A percentile compares a stretch with the other conserved stretches of the same genome.
These are phyloP conservation scores for Anthopleura sola DNA, from an alignment of 64 coral and sea anemone species.

Conservation along the genomic window DNA sequence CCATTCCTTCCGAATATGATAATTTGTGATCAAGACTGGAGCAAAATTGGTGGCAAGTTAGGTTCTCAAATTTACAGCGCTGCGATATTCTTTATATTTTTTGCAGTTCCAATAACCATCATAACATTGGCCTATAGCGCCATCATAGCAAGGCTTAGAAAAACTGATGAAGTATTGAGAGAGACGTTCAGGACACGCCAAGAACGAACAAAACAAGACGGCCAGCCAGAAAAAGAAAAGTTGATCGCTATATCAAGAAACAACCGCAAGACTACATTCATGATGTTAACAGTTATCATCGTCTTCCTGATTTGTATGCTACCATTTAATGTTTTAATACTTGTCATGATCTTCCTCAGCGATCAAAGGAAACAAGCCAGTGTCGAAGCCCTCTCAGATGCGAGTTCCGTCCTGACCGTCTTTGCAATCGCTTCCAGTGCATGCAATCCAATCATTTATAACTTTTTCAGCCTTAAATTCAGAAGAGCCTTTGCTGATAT, in stretches of 20 bases:
- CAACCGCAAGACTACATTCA: conserved; percentile 80
- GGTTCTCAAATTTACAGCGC: conserved; percentile 51
- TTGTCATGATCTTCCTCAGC: conserved; percentile 25
- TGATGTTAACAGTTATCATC: conserved; percentile 76
- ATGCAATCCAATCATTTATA: conserved; percentile 85
- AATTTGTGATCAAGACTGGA: conserved; percentile 60
- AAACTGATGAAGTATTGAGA: conserved; percentile 17
- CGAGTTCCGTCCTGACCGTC: conserved; percentile 13
- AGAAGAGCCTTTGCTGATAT: conserved; percentile 63
- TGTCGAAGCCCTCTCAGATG: not conserved
- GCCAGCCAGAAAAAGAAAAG: not conserved
- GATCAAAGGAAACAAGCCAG: not conserved
- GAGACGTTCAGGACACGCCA: not conserved
- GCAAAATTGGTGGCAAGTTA: conserved; percentile 33
- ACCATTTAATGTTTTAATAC: conserved; percentile 47
- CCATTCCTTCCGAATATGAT: not conserved
- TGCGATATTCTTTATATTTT: conserved; percentile 52
- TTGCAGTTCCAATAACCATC: conserved; percentile 59
- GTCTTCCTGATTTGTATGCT: conserved; percentile 77
- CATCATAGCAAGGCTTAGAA: conserved; percentile 47
- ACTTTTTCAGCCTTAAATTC: conserved; percentile 89
- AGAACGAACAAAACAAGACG: not conserved
- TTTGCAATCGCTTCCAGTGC: conserved; percentile 50
- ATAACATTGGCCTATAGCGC: conserved; percentile 45
- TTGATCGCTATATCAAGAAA: conserved; percentile 21